Evolutionary conservation across 1,140 invertebrate species (phyloP).

Genomic region (Medauroidea extradentata): DNA sequence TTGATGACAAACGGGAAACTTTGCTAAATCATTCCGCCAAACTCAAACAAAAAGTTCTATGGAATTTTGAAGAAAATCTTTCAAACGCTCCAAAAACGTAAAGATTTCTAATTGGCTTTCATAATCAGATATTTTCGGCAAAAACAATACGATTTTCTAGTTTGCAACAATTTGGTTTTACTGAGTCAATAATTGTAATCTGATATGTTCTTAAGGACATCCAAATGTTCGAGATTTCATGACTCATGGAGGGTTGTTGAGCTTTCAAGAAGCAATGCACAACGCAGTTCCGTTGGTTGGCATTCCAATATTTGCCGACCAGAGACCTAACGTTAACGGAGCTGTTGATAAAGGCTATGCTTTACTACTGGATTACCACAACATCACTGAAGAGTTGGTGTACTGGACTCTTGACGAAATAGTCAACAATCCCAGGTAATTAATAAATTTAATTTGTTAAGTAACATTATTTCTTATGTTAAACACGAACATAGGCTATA

Average conservation of each 20-base stretch:
- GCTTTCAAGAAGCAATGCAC: conserved; percentile 37
- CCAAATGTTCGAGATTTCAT: conserved; percentile 33
- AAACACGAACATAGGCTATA: too few species aligned
- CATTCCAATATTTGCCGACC: conserved; percentile 42
- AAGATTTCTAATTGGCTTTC: conserved; percentile 28
- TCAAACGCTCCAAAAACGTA: conserved; percentile 25
- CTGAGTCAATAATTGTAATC: conserved; percentile 26
- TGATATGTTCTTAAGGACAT: background rate
- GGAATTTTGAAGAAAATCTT: conserved; percentile 45
- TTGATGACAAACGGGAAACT: conserved; percentile 33
- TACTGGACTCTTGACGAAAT: background rate
- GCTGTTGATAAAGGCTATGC: background rate
- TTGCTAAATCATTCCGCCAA: conserved; percentile 44
- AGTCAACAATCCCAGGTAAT: background rate
- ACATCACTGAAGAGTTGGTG: conserved; percentile 2
- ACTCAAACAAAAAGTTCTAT: conserved; percentile 47
- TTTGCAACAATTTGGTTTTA: conserved; percentile 4
- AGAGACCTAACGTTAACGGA: conserved; percentile 22
- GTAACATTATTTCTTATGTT: too few species aligned
- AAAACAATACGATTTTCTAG: background rate
- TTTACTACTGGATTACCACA: background rate
- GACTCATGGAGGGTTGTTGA: conserved; percentile 44
- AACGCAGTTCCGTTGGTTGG: conserved; percentile 19
- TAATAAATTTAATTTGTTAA: too few species aligned
- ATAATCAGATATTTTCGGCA: conserved; percentile 39